Percentiles rank a stretch among this genome's conserved stretches.
phyloP scores from a whole-genome alignment of 2,888 invertebrate species.

The Drosophila vallismaia region DNA sequence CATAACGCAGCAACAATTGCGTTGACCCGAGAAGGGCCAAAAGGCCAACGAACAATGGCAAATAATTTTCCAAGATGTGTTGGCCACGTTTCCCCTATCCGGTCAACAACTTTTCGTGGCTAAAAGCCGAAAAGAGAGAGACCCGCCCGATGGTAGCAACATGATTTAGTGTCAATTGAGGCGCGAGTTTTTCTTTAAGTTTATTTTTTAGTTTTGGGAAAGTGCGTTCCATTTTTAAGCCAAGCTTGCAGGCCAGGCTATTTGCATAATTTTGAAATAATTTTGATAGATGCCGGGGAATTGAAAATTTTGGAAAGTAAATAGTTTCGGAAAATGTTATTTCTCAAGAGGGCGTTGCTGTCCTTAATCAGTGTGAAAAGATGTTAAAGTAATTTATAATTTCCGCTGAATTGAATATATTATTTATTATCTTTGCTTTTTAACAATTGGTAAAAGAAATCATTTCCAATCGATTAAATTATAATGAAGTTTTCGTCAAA shows the following conservation, averaged over 20 bases:
- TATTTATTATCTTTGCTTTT: background rate
- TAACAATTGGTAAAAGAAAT: background rate
- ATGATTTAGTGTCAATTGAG: slow-evolving; percentile 72
- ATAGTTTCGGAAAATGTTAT: slow-evolving; percentile 18
- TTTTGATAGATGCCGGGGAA: slow-evolving; percentile 58
- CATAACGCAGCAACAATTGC: slow-evolving; percentile 44
- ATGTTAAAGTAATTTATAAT: background rate
- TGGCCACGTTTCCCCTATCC: slow-evolving; percentile 59
- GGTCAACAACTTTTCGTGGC: slow-evolving; percentile 34
- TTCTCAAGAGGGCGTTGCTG: slow-evolving; percentile 21
- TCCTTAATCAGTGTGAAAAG: slow-evolving; percentile 28
- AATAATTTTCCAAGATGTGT: slow-evolving; percentile 64
- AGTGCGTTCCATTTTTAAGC: slow-evolving; percentile 60
- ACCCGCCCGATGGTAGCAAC: slow-evolving; percentile 18
- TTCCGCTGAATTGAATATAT: background rate
- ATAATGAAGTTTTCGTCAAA: background rate
- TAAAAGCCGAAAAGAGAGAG: slow-evolving; percentile 9
- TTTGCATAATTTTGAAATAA: slow-evolving; percentile 76
- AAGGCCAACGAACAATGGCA: slow-evolving; percentile 69
- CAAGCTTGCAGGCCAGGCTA: slow-evolving; percentile 44
- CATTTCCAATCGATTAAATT: background rate
- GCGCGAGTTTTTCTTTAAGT: slow-evolving; percentile 35
- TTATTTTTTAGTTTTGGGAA: slow-evolving; percentile 52
- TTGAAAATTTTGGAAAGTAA: slow-evolving; percentile 50
- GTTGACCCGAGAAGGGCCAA: background rate